These are phyloP conservation scores for Hanleya hanleyi DNA, from an alignment of 2,888 invertebrate genomes.

Conservation along the genomic window DNA sequence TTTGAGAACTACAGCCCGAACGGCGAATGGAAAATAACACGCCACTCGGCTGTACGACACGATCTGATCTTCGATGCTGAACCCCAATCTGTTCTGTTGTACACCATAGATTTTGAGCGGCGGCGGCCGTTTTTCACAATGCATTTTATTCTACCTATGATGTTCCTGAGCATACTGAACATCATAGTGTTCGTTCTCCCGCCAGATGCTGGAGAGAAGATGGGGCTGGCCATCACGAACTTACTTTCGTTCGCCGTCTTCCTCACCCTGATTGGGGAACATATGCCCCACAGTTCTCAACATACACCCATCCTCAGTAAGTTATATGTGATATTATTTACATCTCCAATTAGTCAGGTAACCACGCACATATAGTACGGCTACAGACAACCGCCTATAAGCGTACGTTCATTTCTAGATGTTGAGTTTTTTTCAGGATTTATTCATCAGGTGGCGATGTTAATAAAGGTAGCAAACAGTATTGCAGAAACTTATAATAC, in stretches of 20 bases:
- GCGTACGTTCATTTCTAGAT: too few relatives aligned
- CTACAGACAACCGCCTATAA: too few relatives aligned
- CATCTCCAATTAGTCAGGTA: too few relatives aligned
- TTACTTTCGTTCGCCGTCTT: constrained; percentile 2
- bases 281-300: constrained; percentile 2
- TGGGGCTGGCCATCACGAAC: constrained; percentile 4
- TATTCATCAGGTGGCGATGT: too few relatives aligned
- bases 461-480: too few relatives aligned
- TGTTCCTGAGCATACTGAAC: constrained; percentile 3
- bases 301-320: constrained; percentile 4
- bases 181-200: constrained; percentile 7
- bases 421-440: too few relatives aligned
- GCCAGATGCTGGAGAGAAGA: constrained; percentile 8
- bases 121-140: constrained; percentile 3
- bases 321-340: not conserved
- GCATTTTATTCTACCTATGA: constrained; percentile 2
- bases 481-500: too few relatives aligned
- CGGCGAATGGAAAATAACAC: not conserved
- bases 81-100: not conserved
- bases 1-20: not conserved
- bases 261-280: not conserved
- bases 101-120: not conserved
- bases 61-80: not conserved
- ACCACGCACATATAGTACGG: too few relatives aligned
- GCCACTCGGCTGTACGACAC: not conserved